A percentile compares a stretch with the other conserved stretches of the same genome.
Evolutionary conservation across 2,888 invertebrate species (phyloP).

Genomic region (Agrilus biguttatus): DNA sequence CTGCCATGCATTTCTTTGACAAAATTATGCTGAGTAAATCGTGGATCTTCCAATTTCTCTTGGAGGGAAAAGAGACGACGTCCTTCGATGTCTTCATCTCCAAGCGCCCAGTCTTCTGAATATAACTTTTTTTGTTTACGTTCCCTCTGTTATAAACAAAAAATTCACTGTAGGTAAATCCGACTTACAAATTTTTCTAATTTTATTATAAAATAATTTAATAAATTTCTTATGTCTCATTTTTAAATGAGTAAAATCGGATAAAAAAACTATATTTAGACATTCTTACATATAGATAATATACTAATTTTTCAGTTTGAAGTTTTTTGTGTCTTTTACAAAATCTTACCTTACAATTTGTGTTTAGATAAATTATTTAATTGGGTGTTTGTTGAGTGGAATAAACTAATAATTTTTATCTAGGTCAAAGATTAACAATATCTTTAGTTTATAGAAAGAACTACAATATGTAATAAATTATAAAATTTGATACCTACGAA

Average conservation of each 20-base stretch:
- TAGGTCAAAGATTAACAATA: too few species aligned
- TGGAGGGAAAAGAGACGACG: constrained; percentile 79
- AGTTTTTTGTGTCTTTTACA: too few species aligned
- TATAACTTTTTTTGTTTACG: constrained; percentile 86
- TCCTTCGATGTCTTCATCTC: constrained; percentile 74
- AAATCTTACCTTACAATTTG: background rate
- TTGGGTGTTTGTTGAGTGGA: background rate
- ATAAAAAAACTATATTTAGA: too few species aligned
- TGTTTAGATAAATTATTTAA: background rate
- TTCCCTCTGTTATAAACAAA: constrained; percentile 50
- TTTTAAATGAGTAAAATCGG: too few species aligned
- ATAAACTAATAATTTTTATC: background rate
- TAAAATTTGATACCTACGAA: too few species aligned
- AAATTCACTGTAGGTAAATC: constrained; percentile 5
- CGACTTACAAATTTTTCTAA: too few species aligned
- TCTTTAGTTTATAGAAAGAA: too few species aligned
- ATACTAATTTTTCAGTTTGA: too few species aligned
- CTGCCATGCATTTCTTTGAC: constrained; percentile 79
- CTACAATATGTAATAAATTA: too few species aligned
- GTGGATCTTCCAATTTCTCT: constrained; percentile 71
- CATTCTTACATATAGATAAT: too few species aligned
- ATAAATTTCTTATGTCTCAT: too few species aligned
- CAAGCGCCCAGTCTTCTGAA: constrained; percentile 84
- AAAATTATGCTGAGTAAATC: constrained; percentile 64
- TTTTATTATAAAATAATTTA: too few species aligned